Percentiles rank a stretch among this genome's conserved stretches.
phyloP scores from a whole-genome alignment of 2,113 vertebrate species.

The Ibidorhyncha struthersii region DNA sequence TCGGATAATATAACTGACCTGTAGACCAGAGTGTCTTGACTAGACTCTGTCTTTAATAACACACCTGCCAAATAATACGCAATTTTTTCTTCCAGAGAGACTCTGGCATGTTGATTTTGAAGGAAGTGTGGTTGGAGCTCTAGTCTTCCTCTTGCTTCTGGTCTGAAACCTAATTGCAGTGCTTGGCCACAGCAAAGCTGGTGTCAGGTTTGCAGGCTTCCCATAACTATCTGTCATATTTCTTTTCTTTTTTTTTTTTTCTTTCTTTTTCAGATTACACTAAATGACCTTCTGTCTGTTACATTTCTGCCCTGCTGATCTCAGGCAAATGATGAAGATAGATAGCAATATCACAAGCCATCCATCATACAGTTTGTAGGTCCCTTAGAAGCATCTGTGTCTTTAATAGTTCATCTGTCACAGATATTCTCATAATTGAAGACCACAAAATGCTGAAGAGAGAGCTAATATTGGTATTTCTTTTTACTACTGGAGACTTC shows the following conservation, averaged over 20 bases:
- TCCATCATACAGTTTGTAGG: slow-evolving; percentile 45
- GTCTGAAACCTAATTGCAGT: slow-evolving; percentile 25
- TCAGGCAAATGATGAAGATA: slow-evolving; percentile 53
- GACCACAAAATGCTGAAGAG: not conserved
- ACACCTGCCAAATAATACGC: not conserved
- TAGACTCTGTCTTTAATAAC: not conserved
- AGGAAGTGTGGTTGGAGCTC: not conserved
- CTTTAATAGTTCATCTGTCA: slow-evolving; percentile 54
- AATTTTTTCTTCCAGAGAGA: not conserved
- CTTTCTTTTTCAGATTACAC: not conserved
- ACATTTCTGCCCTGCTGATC: slow-evolving; percentile 51
- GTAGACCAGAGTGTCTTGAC: not conserved
- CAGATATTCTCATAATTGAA: not conserved
- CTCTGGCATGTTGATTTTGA: not conserved
- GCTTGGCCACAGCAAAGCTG: slow-evolving; percentile 36
- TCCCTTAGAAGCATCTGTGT: slow-evolving; percentile 37
- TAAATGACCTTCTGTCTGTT: slow-evolving; percentile 59
- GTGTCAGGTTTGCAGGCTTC: slow-evolving; percentile 47
- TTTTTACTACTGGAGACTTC: not conserved
- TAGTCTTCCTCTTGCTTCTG: not conserved
- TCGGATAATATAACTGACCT: not conserved
- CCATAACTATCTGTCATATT: slow-evolving; percentile 17
- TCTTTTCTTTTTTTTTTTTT: not conserved
- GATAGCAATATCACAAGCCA: slow-evolving; percentile 18
- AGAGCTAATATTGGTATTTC: not conserved